Evolutionary conservation across 1,140 invertebrate genomes (phyloP).

Genomic region (Eurosta solidaginis): DNA sequence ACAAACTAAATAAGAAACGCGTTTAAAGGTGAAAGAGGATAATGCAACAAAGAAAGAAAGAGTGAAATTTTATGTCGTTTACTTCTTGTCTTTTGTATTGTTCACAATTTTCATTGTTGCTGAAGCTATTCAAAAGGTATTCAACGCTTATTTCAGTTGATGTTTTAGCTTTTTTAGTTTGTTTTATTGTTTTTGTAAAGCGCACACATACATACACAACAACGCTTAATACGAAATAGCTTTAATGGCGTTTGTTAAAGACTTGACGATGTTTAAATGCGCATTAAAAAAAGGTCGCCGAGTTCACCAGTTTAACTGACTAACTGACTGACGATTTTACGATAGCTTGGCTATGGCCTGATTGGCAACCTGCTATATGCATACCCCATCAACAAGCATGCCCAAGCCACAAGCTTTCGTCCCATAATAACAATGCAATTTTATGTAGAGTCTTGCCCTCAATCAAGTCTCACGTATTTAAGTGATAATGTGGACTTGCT

Average conservation of each 20-base stretch:
- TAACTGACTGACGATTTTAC: neutral
- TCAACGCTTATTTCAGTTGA: neutral
- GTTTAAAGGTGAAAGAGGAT: too few species aligned
- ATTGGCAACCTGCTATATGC: neutral
- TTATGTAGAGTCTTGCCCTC: neutral
- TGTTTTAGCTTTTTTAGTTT: neutral
- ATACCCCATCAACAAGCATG: too few species aligned
- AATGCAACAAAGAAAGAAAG: too few species aligned
- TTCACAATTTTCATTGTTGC: neutral
- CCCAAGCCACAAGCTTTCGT: too few species aligned
- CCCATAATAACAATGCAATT: neutral
- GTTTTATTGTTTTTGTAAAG: neutral
- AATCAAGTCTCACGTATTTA: neutral
- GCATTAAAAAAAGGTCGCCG: slow-evolving; percentile 24
- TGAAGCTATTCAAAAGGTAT: neutral
- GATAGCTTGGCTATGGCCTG: neutral
- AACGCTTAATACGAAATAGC: neutral
- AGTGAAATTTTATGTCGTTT: slow-evolving; percentile 1
- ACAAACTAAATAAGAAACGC: too few species aligned
- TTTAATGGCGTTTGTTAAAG: slow-evolving; percentile 24
- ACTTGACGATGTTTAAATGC: slow-evolving; percentile 13
- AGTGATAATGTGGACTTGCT: neutral
- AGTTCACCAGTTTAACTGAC: neutral
- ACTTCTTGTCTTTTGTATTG: neutral
- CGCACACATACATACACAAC: neutral